Evolutionary conservation across 1,140 invertebrate genomes (phyloP), one percentile per base, ranked within the genome.

Genomic region (Tribolium madens): DNA sequence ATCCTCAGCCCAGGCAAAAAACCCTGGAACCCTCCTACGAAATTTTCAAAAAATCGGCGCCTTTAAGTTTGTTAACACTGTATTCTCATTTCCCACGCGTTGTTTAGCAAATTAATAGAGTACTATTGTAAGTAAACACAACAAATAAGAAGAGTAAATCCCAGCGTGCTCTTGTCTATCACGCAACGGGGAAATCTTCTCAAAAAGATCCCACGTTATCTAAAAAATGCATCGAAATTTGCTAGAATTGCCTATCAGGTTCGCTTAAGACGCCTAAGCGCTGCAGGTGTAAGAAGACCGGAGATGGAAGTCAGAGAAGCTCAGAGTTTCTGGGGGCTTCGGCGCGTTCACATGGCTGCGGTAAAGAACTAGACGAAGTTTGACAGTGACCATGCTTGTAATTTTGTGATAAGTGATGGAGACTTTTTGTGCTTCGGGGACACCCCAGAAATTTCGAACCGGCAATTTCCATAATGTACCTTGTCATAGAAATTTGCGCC

Each of bases 281-380:
- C 70, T 72, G 50, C 70, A 72, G 70, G 70, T 72, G 70, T 72
- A 72, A 71, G 69, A 48, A 72, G 70, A 72, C 52, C 42, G 15
- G n/a, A 72, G 70, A 71, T 71, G 47, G 33, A 71, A 47, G 69
- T 15, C 46, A 52, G 50, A 72, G 70, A 50, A 52, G 70, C 70
- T 72, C 70, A 72, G 70, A 72, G 46, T 50, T 52, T 72, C 70
- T 72, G 50, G 46, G 50, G 70, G 46, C 70, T 26, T 18, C 46
- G 70, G 46, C 50, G 50, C 70, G 70, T 72, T 72, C 70, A 31
- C 70, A 72, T 72, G 70, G 17, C 46, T 52, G 57, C 57, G 57
- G 31, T 26, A 26, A 64, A 64, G 31, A 64, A 64, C 26, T 33
- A 64, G 21, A 64, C 31, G 57, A 64, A 33, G 9, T 64, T 64